Base-by-base conservation (phyloP, 2,113 vertebrate species). In the Sinocyclocheilus anophthalmus region DNA sequence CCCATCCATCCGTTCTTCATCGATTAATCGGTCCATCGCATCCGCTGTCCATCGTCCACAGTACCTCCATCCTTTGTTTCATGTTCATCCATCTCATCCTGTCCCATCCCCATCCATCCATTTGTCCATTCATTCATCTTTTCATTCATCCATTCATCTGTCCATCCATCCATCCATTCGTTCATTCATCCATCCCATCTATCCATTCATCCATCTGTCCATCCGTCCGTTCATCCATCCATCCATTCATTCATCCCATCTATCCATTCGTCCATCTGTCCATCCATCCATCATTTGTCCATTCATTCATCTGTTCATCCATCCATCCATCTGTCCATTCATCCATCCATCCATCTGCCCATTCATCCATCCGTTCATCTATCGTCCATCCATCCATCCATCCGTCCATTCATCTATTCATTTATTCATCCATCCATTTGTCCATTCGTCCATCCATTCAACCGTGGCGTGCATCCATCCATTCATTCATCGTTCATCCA, bases 321-420 rank as follows among this genome's bases (percentile, higher is more conserved):
- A 22, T 67, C 1, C 1, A 33, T 18, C 0, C 1, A 16, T 33
- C 2, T 0, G 4, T 37, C 3, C 18, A 2, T 59, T 0, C 20
- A 8, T 22, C 1, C 2, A 59, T 59, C 3, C 2, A n/a, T 59
- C 20, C 20, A 10, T n/a, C 2, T 7, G 2, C 22, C 5, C 22
- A 22, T 61, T 1, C 1, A 10, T 61, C 3, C 1, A 10, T 61
- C 0, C 20, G n/a, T 61, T 0, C 1, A 30, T 26, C 26, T 26
- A 26, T 26, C 26, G 26, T 26, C 26, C 26, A 26, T 37, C 4
- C 0, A 8, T 69, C 1, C 5, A 10, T 18, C 7, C 18, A 8
- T 9, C 1, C 3, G 9, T 22, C 20, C 7, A 22, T 22, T 2
- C 7, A 3, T n/a, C 1, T 16, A 53, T 53, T 0, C 18, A 59